These are phyloP conservation scores for Gallinago paraguaiae DNA, from an alignment of 2,113 vertebrate genomes.

Conservation along the genomic window DNA sequence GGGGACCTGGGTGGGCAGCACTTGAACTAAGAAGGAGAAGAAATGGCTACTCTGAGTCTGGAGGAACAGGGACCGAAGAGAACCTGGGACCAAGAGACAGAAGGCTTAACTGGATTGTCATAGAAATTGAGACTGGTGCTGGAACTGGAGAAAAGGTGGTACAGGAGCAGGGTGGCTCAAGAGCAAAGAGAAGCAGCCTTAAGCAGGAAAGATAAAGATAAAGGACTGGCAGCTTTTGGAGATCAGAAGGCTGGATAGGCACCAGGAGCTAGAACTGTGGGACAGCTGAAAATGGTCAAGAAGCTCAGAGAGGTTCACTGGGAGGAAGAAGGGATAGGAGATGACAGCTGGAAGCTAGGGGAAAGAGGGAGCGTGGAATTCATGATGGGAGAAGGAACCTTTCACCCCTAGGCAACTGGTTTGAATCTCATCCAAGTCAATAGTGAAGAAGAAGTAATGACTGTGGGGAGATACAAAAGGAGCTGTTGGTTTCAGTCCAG, in stretches of 20 bases:
- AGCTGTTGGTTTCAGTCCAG: conserved; percentile 22
- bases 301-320: background rate
- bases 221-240: background rate
- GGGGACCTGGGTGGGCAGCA: background rate
- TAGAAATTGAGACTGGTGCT: background rate
- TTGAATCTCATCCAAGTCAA: conserved; percentile 23
- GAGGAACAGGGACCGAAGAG: background rate
- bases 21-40: background rate
- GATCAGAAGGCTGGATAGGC: background rate
- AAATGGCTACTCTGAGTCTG: background rate
- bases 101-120: background rate
- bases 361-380: background rate
- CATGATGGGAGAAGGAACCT: background rate
- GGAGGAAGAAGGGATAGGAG: background rate
- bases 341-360: background rate
- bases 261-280: background rate
- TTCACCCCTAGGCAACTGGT: conserved; percentile 37
- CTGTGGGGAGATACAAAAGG: background rate
- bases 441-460: background rate
- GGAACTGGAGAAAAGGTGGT: background rate
- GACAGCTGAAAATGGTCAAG: background rate
- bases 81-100: background rate
- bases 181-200: background rate
- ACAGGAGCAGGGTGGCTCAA: background rate
- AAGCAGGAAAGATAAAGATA: background rate